phyloP scores from a whole-genome alignment of 2,888 invertebrate species.

The Napeogenes inachia region DNA sequence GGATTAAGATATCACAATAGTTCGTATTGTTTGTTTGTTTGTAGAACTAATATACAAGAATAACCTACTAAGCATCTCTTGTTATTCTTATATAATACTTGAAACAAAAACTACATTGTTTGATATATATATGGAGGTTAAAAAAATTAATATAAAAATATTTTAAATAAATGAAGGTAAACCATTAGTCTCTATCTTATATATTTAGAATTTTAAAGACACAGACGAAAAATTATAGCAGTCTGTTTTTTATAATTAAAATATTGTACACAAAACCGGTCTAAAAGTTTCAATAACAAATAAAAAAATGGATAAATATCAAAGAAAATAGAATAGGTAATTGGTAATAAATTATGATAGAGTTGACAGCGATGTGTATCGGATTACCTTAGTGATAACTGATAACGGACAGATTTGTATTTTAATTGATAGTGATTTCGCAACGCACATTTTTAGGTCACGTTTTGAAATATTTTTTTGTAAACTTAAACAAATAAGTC shows the following conservation, averaged over 20 bases:
- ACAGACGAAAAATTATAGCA: no score
- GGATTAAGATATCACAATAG: constrained; percentile 1
- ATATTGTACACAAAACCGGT: no score
- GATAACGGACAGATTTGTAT: background rate
- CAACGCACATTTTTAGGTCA: background rate
- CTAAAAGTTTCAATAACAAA: no score
- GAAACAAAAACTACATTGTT: background rate
- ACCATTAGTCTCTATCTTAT: no score
- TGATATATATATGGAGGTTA: no score
- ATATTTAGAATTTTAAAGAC: no score
- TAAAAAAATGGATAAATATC: background rate
- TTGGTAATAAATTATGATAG: constrained; percentile 48
- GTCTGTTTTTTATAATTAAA: no score
- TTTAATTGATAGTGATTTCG: constrained; percentile 4
- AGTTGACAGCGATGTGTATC: constrained; percentile 32
- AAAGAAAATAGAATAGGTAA: constrained; percentile 29
- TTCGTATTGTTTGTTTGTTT: background rate
- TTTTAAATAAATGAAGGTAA: no score
- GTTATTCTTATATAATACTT: background rate
- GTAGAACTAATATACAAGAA: background rate
- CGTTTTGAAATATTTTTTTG: background rate
- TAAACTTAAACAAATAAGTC: no score
- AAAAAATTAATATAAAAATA: no score
- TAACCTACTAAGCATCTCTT: background rate
- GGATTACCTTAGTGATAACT: background rate